phyloP scores from a whole-genome alignment of 2,888 invertebrate genomes.

The Eueremaeus valkanovi region DNA sequence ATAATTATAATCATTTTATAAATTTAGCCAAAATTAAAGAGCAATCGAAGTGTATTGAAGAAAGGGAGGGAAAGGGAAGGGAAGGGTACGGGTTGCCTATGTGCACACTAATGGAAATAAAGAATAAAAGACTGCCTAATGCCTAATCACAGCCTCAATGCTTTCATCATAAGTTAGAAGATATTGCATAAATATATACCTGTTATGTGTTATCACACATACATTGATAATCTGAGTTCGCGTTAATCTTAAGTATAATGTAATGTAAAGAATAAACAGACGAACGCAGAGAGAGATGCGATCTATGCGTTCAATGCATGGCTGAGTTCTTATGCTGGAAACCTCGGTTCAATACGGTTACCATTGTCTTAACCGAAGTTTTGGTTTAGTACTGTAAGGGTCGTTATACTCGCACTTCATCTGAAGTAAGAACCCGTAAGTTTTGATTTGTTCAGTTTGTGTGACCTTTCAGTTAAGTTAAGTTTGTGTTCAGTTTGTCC shows the following conservation, averaged over 20 bases:
- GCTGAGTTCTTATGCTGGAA: neutral
- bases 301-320: constrained; percentile 25
- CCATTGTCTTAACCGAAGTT: constrained; percentile 19
- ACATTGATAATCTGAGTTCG: constrained; percentile 11
- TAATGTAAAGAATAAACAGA: constrained; percentile 15
- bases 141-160: neutral
- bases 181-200: constrained; percentile 28
- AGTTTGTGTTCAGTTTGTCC: too few relatives aligned
- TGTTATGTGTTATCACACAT: constrained; percentile 1
- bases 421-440: constrained; percentile 24
- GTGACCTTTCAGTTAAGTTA: constrained; percentile 26
- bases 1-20: too few relatives aligned
- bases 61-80: too few relatives aligned
- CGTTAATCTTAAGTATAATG: constrained; percentile 26
- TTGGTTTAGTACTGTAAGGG: constrained; percentile 25
- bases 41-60: neutral
- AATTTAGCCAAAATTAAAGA: neutral
- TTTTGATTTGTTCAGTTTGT: neutral
- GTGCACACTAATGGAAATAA: neutral
- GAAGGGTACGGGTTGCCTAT: too few relatives aligned
- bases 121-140: neutral
- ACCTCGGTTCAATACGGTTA: constrained; percentile 16
- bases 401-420: constrained; percentile 28
- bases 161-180: constrained; percentile 23
- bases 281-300: constrained; percentile 10